Evolutionary conservation across 2,113 vertebrate genomes (phyloP), one percentile per base, ranked within the genome.

Genomic region (Caranx ignobilis): DNA sequence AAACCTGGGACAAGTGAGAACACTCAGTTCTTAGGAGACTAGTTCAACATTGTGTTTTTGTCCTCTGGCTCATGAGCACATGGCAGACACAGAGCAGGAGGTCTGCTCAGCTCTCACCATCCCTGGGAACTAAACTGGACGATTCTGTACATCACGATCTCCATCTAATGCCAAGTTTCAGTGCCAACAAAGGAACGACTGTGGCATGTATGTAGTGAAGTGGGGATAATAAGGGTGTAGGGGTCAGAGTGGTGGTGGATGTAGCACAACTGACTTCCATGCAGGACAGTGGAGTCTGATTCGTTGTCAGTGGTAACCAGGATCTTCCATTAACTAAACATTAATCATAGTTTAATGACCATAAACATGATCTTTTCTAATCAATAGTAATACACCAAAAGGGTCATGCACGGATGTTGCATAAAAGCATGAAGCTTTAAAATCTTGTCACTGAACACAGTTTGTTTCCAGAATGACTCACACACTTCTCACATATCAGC

Each of bases 31-130:
- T 60, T 15, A 10, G 16, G 18, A 55, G 34, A 55, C 65, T 8
- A 21, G 31, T 48, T 21, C 4, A 67, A 26, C 13, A 45, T 41
- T 11, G 26, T 55, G 26, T 13, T 11, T 72, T 48, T 43, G 21
- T 57, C 21, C n/a, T 61, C 47, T 71, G 64, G 56, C 43, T 67
- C 34, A n/a, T 35, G 41, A 65, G 32, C 34, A 47, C 16, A 32
- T 37, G 26, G 4, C 32, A 37, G 10, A 64, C 57, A 15, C 10
- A 47, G 50, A 32, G 18, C 39, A 37, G 1, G 34, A 34, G 2
- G 4, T 39, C 21, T 55, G 34, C 39, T 63, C 16, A 32, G 39
- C 39, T 21, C 39, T 21, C 34, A 3, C 43, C 4, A 7, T 19
- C 65, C n/a, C 15, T 9, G 10, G 8, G 47, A 39, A 35, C 19